phyloP scores from a whole-genome alignment of 35 echinoderm and acorn worm species.

The Heliocidaris erythrogramma region DNA sequence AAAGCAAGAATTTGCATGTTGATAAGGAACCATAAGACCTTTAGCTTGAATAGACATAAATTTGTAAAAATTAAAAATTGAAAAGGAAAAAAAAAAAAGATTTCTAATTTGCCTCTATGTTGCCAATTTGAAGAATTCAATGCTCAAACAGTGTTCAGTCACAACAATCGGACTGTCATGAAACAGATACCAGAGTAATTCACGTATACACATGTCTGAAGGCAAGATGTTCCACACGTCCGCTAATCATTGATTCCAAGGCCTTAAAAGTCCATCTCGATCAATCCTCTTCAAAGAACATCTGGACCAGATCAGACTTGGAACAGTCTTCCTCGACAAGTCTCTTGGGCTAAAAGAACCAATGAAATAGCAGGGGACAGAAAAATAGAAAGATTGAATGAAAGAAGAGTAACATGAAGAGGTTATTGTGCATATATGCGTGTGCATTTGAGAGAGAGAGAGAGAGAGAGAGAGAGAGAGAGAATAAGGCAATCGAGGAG shows the following conservation, averaged over 20 bases:
- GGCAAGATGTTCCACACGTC: neutral
- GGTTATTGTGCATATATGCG: no score
- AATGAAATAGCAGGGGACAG: neutral
- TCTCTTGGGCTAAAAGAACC: neutral
- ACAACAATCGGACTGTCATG: neutral
- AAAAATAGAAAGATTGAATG: neutral
- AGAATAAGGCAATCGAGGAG: neutral
- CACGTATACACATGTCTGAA: neutral
- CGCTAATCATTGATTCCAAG: no score
- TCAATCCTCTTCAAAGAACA: constrained; percentile 55
- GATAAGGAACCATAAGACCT: no score
- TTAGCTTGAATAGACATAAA: no score
- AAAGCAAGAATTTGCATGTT: no score
- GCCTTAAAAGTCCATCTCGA: neutral
- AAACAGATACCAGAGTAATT: neutral
- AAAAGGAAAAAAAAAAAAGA: no score
- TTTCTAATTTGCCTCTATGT: no score
- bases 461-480: neutral
- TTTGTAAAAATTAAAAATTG: no score
- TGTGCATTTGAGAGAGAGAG: neutral
- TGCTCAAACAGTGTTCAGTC: neutral
- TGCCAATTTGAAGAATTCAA: no score
- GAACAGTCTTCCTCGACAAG: constrained; percentile 22
- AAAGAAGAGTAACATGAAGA: neutral
- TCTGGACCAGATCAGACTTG: constrained; percentile 33